Conservation (phyloP, 30 jellyfish, hydroid and myxozoan species). For the Catostylus mosaicus region DNA sequence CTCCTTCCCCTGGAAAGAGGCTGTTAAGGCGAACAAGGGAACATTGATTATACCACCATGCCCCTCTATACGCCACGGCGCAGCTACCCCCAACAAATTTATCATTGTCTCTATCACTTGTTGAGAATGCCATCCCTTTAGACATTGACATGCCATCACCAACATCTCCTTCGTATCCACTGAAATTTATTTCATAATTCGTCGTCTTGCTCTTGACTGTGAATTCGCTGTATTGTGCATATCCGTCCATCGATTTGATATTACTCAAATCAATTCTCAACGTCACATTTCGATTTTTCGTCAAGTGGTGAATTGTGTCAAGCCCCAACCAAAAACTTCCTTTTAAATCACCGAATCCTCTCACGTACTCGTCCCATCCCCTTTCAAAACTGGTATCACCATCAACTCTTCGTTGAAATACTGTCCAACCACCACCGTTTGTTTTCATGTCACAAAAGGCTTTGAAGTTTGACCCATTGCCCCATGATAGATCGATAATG, state of each 20-base stretch:
- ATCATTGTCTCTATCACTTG: conserved; percentile 9
- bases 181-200: not conserved
- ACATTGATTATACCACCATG: conserved; percentile 34
- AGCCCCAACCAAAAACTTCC: conserved; percentile 54
- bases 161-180: conserved; percentile 11
- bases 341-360: conserved; percentile 26
- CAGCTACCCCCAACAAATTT: not conserved
- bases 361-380: conserved; percentile 20
- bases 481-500: conserved; percentile 3
- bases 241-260: not conserved
- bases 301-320: conserved; percentile 36
- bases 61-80: not conserved
- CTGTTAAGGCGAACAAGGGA: conserved; percentile 17
- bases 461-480: conserved; percentile 12
- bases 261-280: conserved; percentile 19
- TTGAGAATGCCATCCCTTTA: conserved; percentile 15
- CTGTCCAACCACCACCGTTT: conserved; percentile 60
- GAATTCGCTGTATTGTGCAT: conserved; percentile 10
- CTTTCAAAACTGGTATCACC: conserved; percentile 22
- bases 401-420: conserved; percentile 19
- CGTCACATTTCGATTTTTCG: conserved; percentile 7
- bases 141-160: conserved; percentile 26
- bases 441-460: conserved; percentile 46
- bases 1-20: not conserved
- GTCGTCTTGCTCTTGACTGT: not conserved